Evolutionary conservation across 2,797 vertebrate species (phyloP).

Genomic region (Heliangelus exortis): DNA sequence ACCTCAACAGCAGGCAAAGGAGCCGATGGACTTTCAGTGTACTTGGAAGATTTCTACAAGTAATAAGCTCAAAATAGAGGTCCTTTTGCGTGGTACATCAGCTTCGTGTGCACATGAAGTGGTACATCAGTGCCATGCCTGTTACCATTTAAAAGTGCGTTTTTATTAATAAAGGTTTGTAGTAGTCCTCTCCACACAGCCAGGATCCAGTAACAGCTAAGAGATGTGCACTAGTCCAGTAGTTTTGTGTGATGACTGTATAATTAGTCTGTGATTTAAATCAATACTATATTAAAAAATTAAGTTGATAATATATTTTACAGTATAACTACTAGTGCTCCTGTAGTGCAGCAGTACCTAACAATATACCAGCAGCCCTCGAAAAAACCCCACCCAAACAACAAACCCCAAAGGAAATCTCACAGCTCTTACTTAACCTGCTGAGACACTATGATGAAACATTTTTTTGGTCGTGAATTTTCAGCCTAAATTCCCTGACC

Average conservation of each 20-base stretch:
- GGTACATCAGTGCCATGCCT: neutral
- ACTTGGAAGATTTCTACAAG: neutral
- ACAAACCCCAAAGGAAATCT: neutral
- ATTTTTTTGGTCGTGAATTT: neutral
- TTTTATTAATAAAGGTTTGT: neutral
- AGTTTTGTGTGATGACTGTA: neutral
- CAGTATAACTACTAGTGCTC: neutral
- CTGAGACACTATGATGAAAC: neutral
- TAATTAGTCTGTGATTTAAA: neutral
- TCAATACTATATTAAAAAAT: neutral
- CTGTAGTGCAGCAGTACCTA: neutral
- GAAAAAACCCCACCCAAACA: fast-evolving
- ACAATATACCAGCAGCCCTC: neutral
- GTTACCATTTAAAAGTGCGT: neutral
- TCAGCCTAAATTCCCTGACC: neutral
- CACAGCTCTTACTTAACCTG: neutral
- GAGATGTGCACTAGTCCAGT: neutral
- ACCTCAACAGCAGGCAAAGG: neutral
- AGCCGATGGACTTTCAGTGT: neutral
- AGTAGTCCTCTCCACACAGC: neutral
- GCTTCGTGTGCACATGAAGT: no score
- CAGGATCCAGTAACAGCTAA: neutral
- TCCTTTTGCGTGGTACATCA: neutral
- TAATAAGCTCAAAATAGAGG: neutral
- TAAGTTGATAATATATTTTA: neutral